Conservation (phyloP, 1,140 invertebrate species). For the Ectropis grisescens region DNA sequence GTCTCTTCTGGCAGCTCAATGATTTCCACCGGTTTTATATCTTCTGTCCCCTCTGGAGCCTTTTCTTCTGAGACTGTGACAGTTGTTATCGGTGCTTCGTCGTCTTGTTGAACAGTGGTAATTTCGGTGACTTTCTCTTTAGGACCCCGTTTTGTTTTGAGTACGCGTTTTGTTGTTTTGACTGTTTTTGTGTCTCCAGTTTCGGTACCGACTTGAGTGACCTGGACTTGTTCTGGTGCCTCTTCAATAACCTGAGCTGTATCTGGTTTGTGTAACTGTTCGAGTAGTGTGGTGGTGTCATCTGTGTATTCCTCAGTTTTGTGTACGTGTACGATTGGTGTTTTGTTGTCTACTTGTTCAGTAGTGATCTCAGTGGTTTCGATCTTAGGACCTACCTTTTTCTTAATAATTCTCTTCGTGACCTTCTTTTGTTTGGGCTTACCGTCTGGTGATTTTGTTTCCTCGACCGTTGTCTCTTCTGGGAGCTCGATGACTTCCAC, state of each 20-base stretch:
- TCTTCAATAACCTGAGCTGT: not conserved
- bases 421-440: constrained; percentile 38
- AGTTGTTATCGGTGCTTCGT: constrained; percentile 19
- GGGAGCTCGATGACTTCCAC: constrained; percentile 2
- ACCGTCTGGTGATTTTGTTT: constrained; percentile 22
- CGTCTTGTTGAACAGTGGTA: constrained; percentile 3
- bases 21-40: constrained; percentile 14
- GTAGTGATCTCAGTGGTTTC: constrained; percentile 41
- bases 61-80: constrained; percentile 27
- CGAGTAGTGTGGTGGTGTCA: constrained; percentile 2
- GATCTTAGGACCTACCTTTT: constrained; percentile 29
- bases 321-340: constrained; percentile 8
- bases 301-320: constrained; percentile 5
- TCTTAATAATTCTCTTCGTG: constrained; percentile 36
- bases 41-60: constrained; percentile 7
- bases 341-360: constrained; percentile 21
- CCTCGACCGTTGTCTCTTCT: constrained; percentile 19
- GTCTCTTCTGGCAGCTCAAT: constrained; percentile 11
- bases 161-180: constrained; percentile 4
- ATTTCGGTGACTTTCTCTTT: constrained; percentile 6
- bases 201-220: not conserved
- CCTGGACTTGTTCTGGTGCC: not conserved
- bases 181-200: not conserved
- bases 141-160: constrained; percentile 3
- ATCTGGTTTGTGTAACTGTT: constrained; percentile 2